A percentile compares a stretch with the other conserved stretches of the same genome.
Conservation (phyloP, 2,888 invertebrate species). For the Apoderus coryli region DNA sequence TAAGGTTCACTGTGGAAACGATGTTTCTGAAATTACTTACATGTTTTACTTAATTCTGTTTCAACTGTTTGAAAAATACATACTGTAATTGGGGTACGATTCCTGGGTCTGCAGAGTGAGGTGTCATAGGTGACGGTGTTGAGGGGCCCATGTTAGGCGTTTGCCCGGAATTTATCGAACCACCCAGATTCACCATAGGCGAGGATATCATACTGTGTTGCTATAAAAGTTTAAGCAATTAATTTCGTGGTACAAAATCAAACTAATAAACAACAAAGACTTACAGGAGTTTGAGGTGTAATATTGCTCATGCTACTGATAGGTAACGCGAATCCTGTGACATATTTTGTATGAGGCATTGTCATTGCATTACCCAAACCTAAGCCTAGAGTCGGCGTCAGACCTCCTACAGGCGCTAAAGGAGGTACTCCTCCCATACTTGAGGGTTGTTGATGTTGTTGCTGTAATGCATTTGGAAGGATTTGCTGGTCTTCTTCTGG, state of each 20-base stretch:
- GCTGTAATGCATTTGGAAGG: constrained; percentile 67
- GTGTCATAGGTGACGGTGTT: constrained; percentile 82
- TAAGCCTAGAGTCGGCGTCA: constrained; percentile 45
- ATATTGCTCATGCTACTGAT: constrained; percentile 52
- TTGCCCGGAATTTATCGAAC: constrained; percentile 44
- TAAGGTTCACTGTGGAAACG: constrained; percentile 93
- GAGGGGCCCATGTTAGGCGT: constrained; percentile 53
- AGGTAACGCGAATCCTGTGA: constrained; percentile 61
- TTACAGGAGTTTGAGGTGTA: constrained; percentile 82
- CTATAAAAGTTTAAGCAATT: constrained; percentile 35
- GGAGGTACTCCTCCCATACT: constrained; percentile 39
- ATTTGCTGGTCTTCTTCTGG: constrained; percentile 86
- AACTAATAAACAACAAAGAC: constrained; percentile 17
- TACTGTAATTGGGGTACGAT: constrained; percentile 88
- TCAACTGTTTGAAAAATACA: constrained; percentile 25
- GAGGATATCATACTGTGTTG: constrained; percentile 59
- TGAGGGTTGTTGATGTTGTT: constrained; percentile 43
- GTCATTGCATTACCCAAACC: constrained; percentile 51
- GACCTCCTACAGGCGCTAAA: constrained; percentile 38
- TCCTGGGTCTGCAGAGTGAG: constrained; percentile 83
- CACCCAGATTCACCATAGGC: constrained; percentile 56
- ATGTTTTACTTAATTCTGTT: constrained; percentile 3
- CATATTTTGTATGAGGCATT: constrained; percentile 54
- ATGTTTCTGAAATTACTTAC: constrained; percentile 64
- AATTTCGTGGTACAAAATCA: no score